These are phyloP conservation scores for Crematogaster levior DNA, from an alignment of 2,888 invertebrate species.

Conservation along the genomic window DNA sequence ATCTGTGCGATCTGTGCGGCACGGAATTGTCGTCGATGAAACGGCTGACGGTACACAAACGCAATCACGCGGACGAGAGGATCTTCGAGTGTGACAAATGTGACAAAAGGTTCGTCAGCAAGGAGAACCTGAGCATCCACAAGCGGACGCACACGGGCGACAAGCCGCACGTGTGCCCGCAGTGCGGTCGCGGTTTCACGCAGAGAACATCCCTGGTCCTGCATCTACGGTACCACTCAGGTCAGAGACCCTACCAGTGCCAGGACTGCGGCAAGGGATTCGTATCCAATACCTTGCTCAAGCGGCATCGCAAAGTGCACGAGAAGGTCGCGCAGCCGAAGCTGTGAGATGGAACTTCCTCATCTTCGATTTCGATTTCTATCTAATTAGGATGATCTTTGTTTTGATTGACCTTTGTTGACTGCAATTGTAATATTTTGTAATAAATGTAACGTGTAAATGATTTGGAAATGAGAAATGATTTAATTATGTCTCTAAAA, in stretches of 20 bases:
- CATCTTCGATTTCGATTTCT: not conserved
- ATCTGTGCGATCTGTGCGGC: constrained; percentile 81
- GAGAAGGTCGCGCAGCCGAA: constrained; percentile 37
- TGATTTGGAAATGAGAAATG: not conserved
- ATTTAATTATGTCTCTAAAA: not conserved
- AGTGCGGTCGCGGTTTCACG: constrained; percentile 82
- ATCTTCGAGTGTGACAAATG: constrained; percentile 76
- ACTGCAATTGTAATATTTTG: constrained; percentile 34
- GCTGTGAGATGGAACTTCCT: not conserved
- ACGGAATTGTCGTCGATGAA: constrained; percentile 73
- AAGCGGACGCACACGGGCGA: constrained; percentile 80
- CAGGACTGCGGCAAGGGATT: constrained; percentile 79
- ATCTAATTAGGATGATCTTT: not conserved
- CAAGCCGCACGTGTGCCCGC: constrained; percentile 80
- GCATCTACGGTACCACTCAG: constrained; percentile 81
- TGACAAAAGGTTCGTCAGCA: constrained; percentile 76
- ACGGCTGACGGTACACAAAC: constrained; percentile 73
- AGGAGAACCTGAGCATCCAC: constrained; percentile 78
- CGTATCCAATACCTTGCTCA: constrained; percentile 79
- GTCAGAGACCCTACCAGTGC: constrained; percentile 81
- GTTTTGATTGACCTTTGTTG: no score
- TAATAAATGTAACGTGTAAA: constrained; percentile 34
- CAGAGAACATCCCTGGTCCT: constrained; percentile 81
- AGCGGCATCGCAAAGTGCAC: constrained; percentile 78
- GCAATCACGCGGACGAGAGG: constrained; percentile 76